Percentiles rank a stretch among this genome's conserved stretches.
Conservation (phyloP, 2,888 invertebrate species). For the Ephialtes manifestator region DNA sequence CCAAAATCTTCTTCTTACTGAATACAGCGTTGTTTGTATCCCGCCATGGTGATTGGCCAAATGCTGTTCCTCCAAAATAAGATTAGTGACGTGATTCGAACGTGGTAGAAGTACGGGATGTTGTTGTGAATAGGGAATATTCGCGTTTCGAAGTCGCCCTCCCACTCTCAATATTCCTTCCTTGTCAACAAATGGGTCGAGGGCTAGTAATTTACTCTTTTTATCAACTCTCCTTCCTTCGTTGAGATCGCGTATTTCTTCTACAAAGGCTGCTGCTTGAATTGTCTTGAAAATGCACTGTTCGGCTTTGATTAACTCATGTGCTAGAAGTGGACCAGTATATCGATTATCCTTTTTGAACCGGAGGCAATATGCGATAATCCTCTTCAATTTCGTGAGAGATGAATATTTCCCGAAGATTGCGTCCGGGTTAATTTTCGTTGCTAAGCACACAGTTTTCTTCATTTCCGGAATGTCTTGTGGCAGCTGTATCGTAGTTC, state of each 20-base stretch:
- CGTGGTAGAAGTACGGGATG: too few species aligned
- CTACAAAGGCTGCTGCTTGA: too few species aligned
- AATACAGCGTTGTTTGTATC: slow-evolving; percentile 24
- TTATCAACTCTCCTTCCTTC: too few species aligned
- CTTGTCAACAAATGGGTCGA: slow-evolving; percentile 50
- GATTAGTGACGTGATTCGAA: slow-evolving; percentile 14
- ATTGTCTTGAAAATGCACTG: neutral
- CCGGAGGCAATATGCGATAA: slow-evolving; percentile 46
- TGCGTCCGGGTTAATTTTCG: neutral
- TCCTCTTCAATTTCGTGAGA: slow-evolving; percentile 46
- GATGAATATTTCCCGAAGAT: neutral
- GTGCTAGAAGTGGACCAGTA: neutral
- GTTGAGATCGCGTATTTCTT: too few species aligned
- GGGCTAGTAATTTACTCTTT: slow-evolving; percentile 59
- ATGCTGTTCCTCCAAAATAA: slow-evolving; percentile 66
- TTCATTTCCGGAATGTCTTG: neutral
- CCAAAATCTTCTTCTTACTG: slow-evolving; percentile 9
- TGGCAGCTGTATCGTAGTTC: neutral
- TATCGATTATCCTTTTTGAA: slow-evolving; percentile 28
- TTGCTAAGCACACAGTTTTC: neutral
- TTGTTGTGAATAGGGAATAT: slow-evolving; percentile 11
- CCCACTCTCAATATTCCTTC: too few species aligned
- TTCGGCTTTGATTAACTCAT: slow-evolving; percentile 4
- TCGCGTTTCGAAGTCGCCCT: slow-evolving; percentile 45
- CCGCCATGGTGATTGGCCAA: slow-evolving; percentile 1